These are phyloP conservation scores for Craniophora ligustri DNA, from an alignment of 2,888 invertebrate species.

Conservation along the genomic window DNA sequence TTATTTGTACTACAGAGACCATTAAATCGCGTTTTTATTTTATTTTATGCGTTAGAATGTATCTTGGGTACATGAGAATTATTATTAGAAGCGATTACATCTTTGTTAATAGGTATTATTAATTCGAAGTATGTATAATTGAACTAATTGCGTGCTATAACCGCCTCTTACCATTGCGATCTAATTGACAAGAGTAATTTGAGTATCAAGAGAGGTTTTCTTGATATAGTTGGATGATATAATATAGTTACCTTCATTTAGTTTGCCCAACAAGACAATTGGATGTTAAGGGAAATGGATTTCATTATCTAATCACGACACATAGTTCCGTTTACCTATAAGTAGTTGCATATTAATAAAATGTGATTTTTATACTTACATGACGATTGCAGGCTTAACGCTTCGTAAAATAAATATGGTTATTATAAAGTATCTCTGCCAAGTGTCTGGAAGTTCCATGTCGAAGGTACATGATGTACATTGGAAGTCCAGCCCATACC, in stretches of 20 bases:
- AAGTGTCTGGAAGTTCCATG: slow-evolving; percentile 69
- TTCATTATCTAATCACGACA: slow-evolving; percentile 4
- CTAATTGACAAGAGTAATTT: slow-evolving; percentile 24
- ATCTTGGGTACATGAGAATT: too few relatives aligned
- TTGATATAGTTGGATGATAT: slow-evolving; percentile 5
- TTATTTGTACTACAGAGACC: too few relatives aligned
- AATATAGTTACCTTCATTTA: slow-evolving; percentile 11
- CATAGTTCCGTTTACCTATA: background rate
- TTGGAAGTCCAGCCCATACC: slow-evolving; percentile 76
- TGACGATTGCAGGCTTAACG: slow-evolving; percentile 74
- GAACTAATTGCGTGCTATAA: slow-evolving; percentile 9
- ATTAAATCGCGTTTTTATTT: too few relatives aligned
- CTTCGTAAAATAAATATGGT: slow-evolving; percentile 73
- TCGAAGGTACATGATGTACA: slow-evolving; percentile 79
- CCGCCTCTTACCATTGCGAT: slow-evolving; percentile 2
- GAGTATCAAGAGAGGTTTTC: slow-evolving; percentile 11
- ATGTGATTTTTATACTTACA: slow-evolving; percentile 66
- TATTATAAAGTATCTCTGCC: slow-evolving; percentile 69
- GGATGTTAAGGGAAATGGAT: slow-evolving; percentile 12
- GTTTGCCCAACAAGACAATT: slow-evolving; percentile 5
- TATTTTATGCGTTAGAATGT: too few relatives aligned
- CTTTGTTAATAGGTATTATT: slow-evolving; percentile 3
- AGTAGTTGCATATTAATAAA: background rate
- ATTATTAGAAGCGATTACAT: too few relatives aligned
- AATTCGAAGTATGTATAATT: slow-evolving; percentile 1